A percentile compares a stretch with the other conserved stretches of the same genome.
phyloP scores from a whole-genome alignment of 2,888 invertebrate species.

The Callinectes sapidus region DNA sequence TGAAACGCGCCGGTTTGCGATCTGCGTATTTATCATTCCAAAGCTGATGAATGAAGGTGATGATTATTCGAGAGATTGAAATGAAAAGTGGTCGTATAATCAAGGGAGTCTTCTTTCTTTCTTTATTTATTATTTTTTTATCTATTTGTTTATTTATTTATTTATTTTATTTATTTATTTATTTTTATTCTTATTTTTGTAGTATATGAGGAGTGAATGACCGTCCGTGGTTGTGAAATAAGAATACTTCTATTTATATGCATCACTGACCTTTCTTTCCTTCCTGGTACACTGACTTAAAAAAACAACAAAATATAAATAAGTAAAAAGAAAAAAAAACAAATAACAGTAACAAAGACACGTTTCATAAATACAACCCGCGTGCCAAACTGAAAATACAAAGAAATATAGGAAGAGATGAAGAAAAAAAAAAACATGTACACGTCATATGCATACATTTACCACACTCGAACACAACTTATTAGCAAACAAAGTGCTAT shows the following conservation, averaged over 20 bases:
- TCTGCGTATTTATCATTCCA: not conserved
- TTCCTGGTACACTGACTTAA: not conserved
- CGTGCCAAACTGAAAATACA: not conserved
- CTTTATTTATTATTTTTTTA: no score
- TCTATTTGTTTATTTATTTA: no score
- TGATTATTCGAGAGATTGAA: not conserved
- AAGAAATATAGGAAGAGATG: not conserved
- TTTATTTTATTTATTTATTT: no score
- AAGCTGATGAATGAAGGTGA: not conserved
- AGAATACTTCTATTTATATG: not conserved
- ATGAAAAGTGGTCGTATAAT: not conserved
- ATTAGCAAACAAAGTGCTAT: not conserved
- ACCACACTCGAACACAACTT: not conserved
- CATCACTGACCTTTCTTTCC: not conserved
- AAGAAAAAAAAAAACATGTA: not conserved
- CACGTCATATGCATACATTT: no score
- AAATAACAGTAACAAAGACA: not conserved
- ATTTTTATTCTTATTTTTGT: no score
- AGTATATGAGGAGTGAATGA: not conserved
- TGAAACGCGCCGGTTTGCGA: not conserved
- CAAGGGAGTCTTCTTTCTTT: not conserved
- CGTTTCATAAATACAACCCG: not conserved
- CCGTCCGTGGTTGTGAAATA: not conserved
- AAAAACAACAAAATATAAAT: not conserved
- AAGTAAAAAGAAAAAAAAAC: not conserved